A percentile compares a stretch with the other conserved stretches of the same genome.
These are phyloP conservation scores for Serilophus lunatus DNA, from an alignment of 2,113 vertebrate genomes.

Conservation along the genomic window DNA sequence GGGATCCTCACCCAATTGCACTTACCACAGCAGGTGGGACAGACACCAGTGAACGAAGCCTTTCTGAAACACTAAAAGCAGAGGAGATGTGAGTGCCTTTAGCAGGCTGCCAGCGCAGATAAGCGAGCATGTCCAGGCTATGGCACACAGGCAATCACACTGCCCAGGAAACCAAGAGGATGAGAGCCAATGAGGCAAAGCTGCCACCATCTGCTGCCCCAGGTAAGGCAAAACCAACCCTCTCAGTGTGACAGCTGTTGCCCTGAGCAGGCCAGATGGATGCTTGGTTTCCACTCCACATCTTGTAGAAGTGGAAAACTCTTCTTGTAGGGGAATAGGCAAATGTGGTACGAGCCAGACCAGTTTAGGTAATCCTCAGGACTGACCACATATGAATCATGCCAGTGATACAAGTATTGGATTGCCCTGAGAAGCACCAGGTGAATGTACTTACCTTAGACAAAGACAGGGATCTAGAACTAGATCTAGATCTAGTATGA, in stretches of 20 bases:
- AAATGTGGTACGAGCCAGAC: neutral
- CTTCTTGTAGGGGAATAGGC: neutral
- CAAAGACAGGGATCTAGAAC: neutral
- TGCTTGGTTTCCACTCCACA: neutral
- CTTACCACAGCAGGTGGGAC: neutral
- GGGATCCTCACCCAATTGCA: neutral
- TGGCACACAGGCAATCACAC: fast-evolving
- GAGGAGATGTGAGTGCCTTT: neutral
- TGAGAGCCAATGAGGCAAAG: neutral
- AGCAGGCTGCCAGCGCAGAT: neutral
- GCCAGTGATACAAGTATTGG: neutral
- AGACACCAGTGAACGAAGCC: neutral
- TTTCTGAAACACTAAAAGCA: neutral
- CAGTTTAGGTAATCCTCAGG: neutral
- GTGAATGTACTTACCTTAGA: neutral
- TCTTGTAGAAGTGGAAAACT: neutral
- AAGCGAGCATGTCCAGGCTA: neutral
- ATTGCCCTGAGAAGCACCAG: neutral
- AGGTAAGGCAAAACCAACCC: neutral
- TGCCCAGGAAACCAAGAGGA: neutral
- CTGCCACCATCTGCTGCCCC: neutral
- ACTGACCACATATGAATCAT: neutral
- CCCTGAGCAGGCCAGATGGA: neutral
- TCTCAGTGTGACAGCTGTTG: neutral
- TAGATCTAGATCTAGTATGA: neutral